Base-by-base conservation (phyloP, 1,140 invertebrate species). In the Uloborus diversus region DNA sequence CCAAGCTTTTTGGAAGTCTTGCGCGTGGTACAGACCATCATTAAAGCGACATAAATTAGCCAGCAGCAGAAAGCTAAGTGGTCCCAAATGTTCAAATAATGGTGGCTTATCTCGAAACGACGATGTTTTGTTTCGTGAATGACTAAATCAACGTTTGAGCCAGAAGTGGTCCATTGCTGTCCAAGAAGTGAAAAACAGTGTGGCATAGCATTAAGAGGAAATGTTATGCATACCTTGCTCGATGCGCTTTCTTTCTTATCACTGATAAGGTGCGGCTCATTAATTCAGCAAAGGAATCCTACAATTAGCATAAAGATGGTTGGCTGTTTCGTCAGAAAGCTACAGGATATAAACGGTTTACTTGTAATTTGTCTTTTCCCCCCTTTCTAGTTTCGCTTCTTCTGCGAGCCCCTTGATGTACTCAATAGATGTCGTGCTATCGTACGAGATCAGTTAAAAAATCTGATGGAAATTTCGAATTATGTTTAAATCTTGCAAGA, bases 301-400 rank as follows among this genome's bases (percentile, higher is more conserved):
- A 75, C 57, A 75, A 75, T 75, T 75, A 75, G 70, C 70, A 75
- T 75, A 75, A 75, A 62, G 57, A 61, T 62, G 37, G 32, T 70
- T 59, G 51, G 3, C 4, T 4, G n/a, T 53, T 53, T n/a, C 49
- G 9, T 53, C 37, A 42, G 17, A n/a, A 20, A 5, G 49, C 5
- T 7, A 17, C 17, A 53, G n/a, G 49, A 20, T 20, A 7, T 53
- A 53, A 53, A 53, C 49, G n/a, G 49, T n/a, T 14, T 20, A 20
- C 37, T 42, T 42, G 37, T 42, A 42, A n/a, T n/a, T 42, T 17
- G 37, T 42, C 17, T 42, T 42, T 42, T 42, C 9, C 37, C 37
- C 2, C 2, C 17, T 42, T 42, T 42, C 17, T 42, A 17, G 9
- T 13, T 9, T 9, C 17, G 37, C 2, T 42, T 42, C 37, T 42